These are phyloP conservation scores for Saccopteryx leptura DNA, from an alignment of 2,113 vertebrate genomes.

Conservation along the genomic window DNA sequence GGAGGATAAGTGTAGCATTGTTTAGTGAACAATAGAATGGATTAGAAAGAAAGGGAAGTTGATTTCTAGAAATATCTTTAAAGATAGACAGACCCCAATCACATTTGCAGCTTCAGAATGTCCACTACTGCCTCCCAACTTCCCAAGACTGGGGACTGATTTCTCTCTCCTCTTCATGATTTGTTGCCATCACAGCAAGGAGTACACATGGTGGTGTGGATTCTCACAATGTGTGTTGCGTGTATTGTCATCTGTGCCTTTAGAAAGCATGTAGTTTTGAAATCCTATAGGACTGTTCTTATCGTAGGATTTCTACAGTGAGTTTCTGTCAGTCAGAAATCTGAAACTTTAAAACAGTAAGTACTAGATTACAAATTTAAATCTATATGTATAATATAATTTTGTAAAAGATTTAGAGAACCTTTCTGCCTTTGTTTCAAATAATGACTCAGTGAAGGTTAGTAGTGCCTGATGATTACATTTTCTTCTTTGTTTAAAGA, in stretches of 20 bases:
- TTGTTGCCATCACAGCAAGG: not conserved
- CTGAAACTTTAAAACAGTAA: not conserved
- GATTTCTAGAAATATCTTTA: not conserved
- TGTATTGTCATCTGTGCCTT: not conserved
- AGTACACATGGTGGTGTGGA: accelerated
- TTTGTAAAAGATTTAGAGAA: not conserved
- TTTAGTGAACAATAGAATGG: not conserved
- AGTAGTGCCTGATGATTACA: not conserved
- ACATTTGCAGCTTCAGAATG: not conserved
- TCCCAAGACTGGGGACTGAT: not conserved
- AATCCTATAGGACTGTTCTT: not conserved
- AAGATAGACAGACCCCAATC: not conserved
- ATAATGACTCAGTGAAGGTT: not conserved
- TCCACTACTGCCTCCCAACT: not conserved
- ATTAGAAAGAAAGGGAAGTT: not conserved
- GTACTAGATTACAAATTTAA: not conserved
- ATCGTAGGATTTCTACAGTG: not conserved
- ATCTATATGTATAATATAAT: not conserved
- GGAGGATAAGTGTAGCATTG: not conserved
- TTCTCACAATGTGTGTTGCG: not conserved
- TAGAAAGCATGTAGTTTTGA: not conserved
- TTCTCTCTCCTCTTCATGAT: not conserved
- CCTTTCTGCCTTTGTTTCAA: not conserved
- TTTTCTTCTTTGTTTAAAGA: conserved; percentile 45
- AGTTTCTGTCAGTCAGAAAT: not conserved